Evolutionary conservation across 2,113 vertebrate genomes (phyloP), one percentile per base, ranked within the genome.

Genomic region (Lepus timidus): DNA sequence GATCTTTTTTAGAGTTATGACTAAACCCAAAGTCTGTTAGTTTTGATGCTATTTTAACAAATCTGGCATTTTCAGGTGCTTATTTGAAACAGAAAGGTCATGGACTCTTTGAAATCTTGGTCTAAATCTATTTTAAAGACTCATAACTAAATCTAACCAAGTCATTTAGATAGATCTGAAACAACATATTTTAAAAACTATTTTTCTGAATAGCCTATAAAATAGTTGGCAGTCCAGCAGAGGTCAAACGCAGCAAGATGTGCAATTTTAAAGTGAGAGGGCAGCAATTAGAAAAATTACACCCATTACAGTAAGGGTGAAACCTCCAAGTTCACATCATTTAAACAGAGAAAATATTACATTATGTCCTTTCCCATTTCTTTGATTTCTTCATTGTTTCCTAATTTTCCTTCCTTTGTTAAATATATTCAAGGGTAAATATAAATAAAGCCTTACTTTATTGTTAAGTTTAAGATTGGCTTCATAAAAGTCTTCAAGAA

Each of bases 251-350:
- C n/a, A 85, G 89, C 10, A 82, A 90, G 44, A 92, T 91, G 44
- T 62, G 22, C 51, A 83, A 92, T 93, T 85, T 95, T 95, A 80
- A 96, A 94, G 61, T 49, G 52, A 95, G 78, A 96, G 88, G 51
- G 23, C 12, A 33, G 39, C 51, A 80, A 96, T 96, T 95, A 71
- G 82, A 92, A 92, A 95, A 88, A 85, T 90, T 62, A 36, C 4
- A 88, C 16, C 19, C 51, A 90, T 90, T 92, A 76, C 2, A 27
- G 51, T 83, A 75, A 75, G 36, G 75, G n/a, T 23, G 36, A 86
- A 71, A 61, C 33, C 13, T 78, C 1, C 5, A 65, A 58, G 27
- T 80, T 78, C 49, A 23, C 68, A 68, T 68, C 23, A 78, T 91
- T 75, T 93, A 73, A 85, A 91, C 19, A n/a, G 31, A 67, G 52